Percentiles rank a stretch among this genome's conserved stretches.
phyloP scores from a whole-genome alignment of 2,113 vertebrate genomes.

The Prionailurus viverrinus region DNA sequence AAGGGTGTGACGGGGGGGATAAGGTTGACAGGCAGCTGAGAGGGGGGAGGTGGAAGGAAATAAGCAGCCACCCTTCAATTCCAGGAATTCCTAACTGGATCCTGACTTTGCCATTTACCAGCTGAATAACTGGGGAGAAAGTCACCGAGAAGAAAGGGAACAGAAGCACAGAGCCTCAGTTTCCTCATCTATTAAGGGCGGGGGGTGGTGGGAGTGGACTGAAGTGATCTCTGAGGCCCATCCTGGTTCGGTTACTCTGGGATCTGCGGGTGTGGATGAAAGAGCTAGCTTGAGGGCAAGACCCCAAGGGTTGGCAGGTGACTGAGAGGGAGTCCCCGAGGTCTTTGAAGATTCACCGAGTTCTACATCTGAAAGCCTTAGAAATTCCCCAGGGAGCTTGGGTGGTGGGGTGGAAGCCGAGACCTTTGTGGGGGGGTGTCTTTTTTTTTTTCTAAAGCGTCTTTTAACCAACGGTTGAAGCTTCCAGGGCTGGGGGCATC shows the following conservation, averaged over 20 bases:
- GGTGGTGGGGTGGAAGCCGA: background rate
- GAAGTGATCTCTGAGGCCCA: background rate
- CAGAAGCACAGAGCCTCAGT: background rate
- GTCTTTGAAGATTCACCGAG: constrained; percentile 66
- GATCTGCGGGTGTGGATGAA: constrained; percentile 48
- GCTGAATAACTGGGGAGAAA: background rate
- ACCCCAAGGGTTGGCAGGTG: background rate
- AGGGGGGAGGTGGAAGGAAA: background rate
- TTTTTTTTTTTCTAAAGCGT: background rate
- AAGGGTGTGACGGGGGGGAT: background rate
- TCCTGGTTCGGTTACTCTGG: background rate
- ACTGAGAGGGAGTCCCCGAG: constrained; percentile 38
- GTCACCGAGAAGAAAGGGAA: background rate
- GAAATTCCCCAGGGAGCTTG: constrained; percentile 66
- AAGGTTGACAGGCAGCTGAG: background rate
- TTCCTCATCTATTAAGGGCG: constrained; percentile 38
- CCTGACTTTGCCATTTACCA: background rate
- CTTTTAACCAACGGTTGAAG: background rate
- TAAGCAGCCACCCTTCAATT: background rate
- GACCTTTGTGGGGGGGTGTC: background rate
- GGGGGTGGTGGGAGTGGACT: background rate
- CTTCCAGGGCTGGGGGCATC: too few species aligned
- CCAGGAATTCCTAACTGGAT: constrained; percentile 46
- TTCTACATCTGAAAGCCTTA: constrained; percentile 69
- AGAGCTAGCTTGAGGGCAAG: constrained; percentile 51